Evolutionary conservation across 2,113 vertebrate species (phyloP), one percentile per base, ranked within the genome.

Genomic region (Leucosticte australis): DNA sequence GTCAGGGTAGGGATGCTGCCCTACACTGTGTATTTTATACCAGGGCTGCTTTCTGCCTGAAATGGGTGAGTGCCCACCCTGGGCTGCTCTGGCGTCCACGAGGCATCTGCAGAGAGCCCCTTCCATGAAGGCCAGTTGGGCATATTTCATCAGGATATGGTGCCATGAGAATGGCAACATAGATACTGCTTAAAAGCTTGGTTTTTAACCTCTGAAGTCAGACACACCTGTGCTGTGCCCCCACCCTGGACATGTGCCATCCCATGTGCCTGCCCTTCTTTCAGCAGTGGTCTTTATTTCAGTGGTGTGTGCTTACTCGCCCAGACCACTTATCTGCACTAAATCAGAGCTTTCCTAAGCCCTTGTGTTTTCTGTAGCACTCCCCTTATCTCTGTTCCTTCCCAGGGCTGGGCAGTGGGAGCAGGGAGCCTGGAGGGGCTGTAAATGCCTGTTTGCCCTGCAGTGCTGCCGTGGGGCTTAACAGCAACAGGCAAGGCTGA

Each of bases 321-420:
- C 83, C 87, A 79, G 73, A 18, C 65, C 52, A 89, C 49, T 94
- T 92, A 96, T 94, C 91, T 94, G 31, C 39, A 24, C 89, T 64
- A 84, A 87, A 93, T 96, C 95, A 60, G 63, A 81, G 79, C 76
- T 94, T 94, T 93, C 93, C 90, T 65, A 71, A 94, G 65, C 59
- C 41, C 80, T 75, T 49, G 75, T 94, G 89, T 94, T 94, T 95
- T 94, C 94, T 83, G 57, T 75, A 91, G 90, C 68, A 49, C 93
- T 96, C 90, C 59, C 64, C 88, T 97, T 95, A 94, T 91, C 96
- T 96, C 75, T 65, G 76, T 75, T 96, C 83, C 69, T 71, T 86
- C 73, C 89, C 65, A 22, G 90, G 76, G 90, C 86, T 87, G 91
- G 84, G 93, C 62, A 64, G 81, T 17, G 89, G 78, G 90, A 88